These are phyloP conservation scores for Clarias platycephalus DNA, from an alignment of 2,797 vertebrate genomes.

Conservation along the genomic window DNA sequence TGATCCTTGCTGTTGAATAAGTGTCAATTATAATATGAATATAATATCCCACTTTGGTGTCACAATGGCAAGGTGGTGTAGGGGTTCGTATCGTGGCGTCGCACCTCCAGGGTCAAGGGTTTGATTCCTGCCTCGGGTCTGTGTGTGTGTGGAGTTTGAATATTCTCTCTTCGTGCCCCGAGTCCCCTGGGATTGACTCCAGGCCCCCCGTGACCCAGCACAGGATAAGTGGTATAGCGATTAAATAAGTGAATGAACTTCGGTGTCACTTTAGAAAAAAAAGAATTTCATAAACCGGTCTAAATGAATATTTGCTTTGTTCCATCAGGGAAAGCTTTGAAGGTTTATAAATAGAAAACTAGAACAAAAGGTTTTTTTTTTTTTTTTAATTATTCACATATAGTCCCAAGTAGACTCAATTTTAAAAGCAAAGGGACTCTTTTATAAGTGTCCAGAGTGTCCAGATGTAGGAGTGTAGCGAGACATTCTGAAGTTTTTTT, in stretches of 20 bases:
- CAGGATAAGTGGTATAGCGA: too few species aligned
- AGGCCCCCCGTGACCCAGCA: too few species aligned
- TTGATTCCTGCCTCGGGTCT: too few species aligned
- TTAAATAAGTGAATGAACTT: too few species aligned
- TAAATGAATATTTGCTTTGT: background rate
- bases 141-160: too few species aligned
- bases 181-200: too few species aligned
- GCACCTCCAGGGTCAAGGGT: too few species aligned
- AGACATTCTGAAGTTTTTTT: background rate
- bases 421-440: background rate
- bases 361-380: background rate
- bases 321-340: background rate
- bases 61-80: background rate
- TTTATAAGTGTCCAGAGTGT: slow-evolving; percentile 8
- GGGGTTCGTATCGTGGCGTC: too few species aligned
- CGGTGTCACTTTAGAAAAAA: background rate
- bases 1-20: background rate
- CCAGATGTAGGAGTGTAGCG: background rate
- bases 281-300: background rate
- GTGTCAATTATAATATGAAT: background rate
- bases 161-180: too few species aligned
- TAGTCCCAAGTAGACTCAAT: background rate
- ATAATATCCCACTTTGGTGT: background rate
- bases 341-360: background rate
- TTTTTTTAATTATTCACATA: background rate